phyloP scores from a whole-genome alignment of 2,113 vertebrate species.

The Camelus bactrianus region DNA sequence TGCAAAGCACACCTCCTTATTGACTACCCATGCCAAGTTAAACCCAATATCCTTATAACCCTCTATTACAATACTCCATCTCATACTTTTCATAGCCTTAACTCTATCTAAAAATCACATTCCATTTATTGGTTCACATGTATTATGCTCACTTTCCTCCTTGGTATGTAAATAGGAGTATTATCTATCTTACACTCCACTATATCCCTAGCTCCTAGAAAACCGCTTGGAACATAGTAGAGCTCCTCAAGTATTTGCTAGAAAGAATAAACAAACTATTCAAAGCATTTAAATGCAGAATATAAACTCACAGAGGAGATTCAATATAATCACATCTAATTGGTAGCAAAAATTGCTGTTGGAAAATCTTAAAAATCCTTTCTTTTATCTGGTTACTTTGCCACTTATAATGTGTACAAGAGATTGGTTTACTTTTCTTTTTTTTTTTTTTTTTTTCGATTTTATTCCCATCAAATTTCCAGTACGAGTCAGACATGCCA shows the following conservation, averaged over 20 bases:
- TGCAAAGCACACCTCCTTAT: not conserved
- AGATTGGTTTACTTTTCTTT: conserved; percentile 6
- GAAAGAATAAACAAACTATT: conserved; percentile 18
- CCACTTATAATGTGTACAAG: not conserved
- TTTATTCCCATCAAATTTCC: conserved; percentile 19
- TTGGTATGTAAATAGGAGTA: not conserved
- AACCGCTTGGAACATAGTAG: not conserved
- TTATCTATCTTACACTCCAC: not conserved
- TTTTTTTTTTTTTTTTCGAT: not conserved
- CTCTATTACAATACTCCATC: not conserved
- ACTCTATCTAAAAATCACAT: not conserved
- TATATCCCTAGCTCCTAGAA: not conserved
- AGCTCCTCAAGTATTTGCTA: not conserved
- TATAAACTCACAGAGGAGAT: not conserved
- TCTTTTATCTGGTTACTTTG: not conserved
- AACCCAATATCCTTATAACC: not conserved
- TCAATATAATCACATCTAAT: not conserved
- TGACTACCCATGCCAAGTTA: not conserved
- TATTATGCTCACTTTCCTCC: not conserved
- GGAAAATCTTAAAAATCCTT: not conserved
- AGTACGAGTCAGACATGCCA: not conserved
- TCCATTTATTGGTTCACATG: not conserved
- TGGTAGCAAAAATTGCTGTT: not conserved
- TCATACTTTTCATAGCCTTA: not conserved
- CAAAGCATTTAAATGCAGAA: conserved; percentile 3